phyloP scores from a whole-genome alignment of 2,797 vertebrate genomes.

The Spondyliosoma cantharus region DNA sequence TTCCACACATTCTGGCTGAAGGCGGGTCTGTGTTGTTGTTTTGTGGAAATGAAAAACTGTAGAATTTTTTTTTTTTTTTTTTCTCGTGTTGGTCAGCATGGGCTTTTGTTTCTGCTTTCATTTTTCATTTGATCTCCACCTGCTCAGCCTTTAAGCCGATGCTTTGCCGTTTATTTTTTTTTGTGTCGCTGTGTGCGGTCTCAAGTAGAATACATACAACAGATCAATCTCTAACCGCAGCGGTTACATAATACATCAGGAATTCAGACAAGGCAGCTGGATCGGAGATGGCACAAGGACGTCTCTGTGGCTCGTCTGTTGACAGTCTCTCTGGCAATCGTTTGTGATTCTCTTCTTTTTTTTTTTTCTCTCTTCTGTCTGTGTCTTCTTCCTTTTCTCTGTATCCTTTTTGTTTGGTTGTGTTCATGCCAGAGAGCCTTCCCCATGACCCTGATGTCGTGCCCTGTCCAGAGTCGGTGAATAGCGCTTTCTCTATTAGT shows the following conservation, averaged over 20 bases:
- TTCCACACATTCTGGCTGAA: conserved; percentile 64
- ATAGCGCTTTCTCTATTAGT: conserved; percentile 62
- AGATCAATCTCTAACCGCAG: conserved; percentile 32
- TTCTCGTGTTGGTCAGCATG: conserved; percentile 7
- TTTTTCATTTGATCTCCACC: conserved; percentile 13
- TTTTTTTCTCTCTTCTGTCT: conserved; percentile 6
- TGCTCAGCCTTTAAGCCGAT: neutral
- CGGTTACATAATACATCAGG: conserved; percentile 36
- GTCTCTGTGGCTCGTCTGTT: conserved; percentile 43
- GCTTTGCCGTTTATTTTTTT: neutral
- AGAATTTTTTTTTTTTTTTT: neutral
- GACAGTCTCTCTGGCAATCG: conserved; percentile 22
- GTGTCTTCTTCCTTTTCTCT: conserved; percentile 44
- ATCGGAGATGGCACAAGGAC: conserved; percentile 52
- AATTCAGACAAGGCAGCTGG: conserved; percentile 62
- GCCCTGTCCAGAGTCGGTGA: conserved; percentile 59
- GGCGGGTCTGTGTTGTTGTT: conserved; percentile 39
- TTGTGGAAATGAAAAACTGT: conserved; percentile 44
- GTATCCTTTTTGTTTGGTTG: conserved; percentile 47
- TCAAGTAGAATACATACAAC: neutral
- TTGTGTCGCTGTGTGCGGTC: conserved; percentile 4
- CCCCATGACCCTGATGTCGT: conserved; percentile 55
- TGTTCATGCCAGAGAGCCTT: conserved; percentile 43
- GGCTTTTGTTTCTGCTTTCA: conserved; percentile 25
- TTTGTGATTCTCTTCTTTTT: conserved; percentile 28